Base-by-base conservation (phyloP, 2,888 invertebrate genomes). In the Bombyx huttoni region DNA sequence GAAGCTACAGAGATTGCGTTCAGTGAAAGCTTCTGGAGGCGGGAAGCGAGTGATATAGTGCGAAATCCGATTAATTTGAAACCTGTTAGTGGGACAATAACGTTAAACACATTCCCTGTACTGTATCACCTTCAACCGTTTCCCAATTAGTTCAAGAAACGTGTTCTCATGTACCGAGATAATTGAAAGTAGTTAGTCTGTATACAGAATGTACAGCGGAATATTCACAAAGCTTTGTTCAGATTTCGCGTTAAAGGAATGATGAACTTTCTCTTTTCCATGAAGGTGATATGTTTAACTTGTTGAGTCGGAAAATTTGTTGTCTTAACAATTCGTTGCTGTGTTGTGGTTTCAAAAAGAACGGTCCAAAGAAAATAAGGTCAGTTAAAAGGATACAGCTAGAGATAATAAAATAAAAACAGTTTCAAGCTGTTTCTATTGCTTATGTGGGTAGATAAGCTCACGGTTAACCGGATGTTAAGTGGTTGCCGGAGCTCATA, bases 31-130 rank as follows among this genome's bases (percentile, higher is more conserved):
- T 66, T 69, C 67, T 69, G 70, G 59, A 64, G 53, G 65, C 61
- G 70, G 71, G 73, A 73, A 74, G 65, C 62, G 56, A 63, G 63
- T 77, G 72, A 75, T 75, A 62, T 70, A 66, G 75, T 70, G 65
- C 61, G 69, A 78, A 77, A 81, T 79, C 78, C 70, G 76, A 81
- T 81, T 81, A 81, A 80, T 81, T 78, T 73, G 70, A 69, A 73
- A 66, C 74, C 74, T 76, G 75, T 73, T 78, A 73, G 70, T 65
- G 62, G 63, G 67, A 79, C 80, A 79, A 78, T 77, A 75, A 73
- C 70, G 73, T 69, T 76, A 75, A 77, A 80, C 71, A 80, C 74
- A 74, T 73, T 74, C 71, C 58, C 69, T 60, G 70, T 72, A 72
- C 63, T 64, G 58, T 68, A 65, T 73, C 64, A 60, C 67, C 65